Percentiles rank a stretch among this genome's conserved stretches.
These are phyloP conservation scores for Heterotis niloticus DNA, from an alignment of 2,113 vertebrate genomes.

Conservation along the genomic window DNA sequence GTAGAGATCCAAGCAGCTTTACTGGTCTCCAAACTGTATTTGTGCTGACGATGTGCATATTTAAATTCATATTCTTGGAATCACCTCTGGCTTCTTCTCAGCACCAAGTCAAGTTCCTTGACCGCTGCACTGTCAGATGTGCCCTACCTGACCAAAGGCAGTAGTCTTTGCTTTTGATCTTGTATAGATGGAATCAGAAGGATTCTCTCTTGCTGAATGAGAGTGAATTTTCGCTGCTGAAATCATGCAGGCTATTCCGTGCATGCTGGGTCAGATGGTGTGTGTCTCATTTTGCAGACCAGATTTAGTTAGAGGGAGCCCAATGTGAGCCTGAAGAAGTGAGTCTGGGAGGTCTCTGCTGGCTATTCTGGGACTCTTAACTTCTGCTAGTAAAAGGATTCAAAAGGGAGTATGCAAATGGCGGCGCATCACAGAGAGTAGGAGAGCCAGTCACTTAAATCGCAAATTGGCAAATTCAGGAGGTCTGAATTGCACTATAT, in stretches of 20 bases:
- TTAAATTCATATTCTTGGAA: neutral
- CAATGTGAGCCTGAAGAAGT: slow-evolving; percentile 1
- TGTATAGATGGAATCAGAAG: neutral
- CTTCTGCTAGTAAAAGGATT: slow-evolving; percentile 3
- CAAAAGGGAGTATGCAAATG: too few relatives aligned
- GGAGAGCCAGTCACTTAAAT: too few relatives aligned
- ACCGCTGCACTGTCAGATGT: too few relatives aligned
- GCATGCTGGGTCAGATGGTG: slow-evolving; percentile 39
- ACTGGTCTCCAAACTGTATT: neutral
- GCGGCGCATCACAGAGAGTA: too few relatives aligned
- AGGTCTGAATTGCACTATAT: too few relatives aligned
- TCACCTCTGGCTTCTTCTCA: too few relatives aligned
- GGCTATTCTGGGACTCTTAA: neutral
- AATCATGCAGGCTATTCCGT: slow-evolving; percentile 28
- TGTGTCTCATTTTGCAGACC: slow-evolving; percentile 41
- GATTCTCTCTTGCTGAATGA: slow-evolving; percentile 7
- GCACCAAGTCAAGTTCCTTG: neutral
- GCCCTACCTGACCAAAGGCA: neutral
- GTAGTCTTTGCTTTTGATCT: too few relatives aligned
- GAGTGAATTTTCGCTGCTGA: slow-evolving; percentile 11
- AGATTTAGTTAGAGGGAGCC: slow-evolving; percentile 32
- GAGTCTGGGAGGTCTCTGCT: neutral
- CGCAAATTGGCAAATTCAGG: too few relatives aligned
- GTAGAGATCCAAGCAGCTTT: too few relatives aligned
- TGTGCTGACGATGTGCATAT: neutral